phyloP scores from a whole-genome alignment of 2,888 invertebrate genomes.

The Stictocephala bisonia region DNA sequence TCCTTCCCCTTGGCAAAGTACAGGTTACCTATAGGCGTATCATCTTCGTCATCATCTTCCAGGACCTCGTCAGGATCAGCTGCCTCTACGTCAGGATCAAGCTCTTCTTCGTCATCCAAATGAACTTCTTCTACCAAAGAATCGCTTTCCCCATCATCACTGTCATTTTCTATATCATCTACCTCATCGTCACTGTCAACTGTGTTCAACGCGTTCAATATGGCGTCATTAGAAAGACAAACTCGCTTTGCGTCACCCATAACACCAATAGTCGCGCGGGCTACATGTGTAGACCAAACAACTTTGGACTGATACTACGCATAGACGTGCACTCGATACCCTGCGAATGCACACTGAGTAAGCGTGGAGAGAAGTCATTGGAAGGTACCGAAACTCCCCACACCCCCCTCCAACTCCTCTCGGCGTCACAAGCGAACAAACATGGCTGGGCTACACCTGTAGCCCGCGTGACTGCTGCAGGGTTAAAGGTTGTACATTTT shows the following conservation, averaged over 20 bases:
- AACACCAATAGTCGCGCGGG: conserved; percentile 29
- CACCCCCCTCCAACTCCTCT: neutral
- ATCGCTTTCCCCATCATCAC: conserved; percentile 35
- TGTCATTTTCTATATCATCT: conserved; percentile 39
- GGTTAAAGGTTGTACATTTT: too few species aligned
- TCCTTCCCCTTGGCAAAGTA: conserved; percentile 9
- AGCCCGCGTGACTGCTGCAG: neutral
- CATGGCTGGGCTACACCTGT: conserved; percentile 7
- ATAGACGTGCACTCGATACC: neutral
- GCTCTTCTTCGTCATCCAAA: conserved; percentile 21
- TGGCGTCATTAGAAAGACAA: conserved; percentile 9
- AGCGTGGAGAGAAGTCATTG: neutral
- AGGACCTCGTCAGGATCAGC: too few species aligned
- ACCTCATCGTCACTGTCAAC: conserved; percentile 23
- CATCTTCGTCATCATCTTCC: conserved; percentile 41
- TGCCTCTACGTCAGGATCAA: neutral
- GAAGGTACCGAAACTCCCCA: conserved; percentile 7
- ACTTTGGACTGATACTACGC: neutral
- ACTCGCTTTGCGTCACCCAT: conserved; percentile 32
- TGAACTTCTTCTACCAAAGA: conserved; percentile 41
- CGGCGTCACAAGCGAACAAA: neutral
- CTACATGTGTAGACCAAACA: conserved; percentile 21
- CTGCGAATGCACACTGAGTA: neutral
- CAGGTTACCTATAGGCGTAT: conserved; percentile 30
- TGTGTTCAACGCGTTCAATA: neutral